Evolutionary conservation across 2,888 invertebrate species (phyloP).

Genomic region (Cephus pygmeus): DNA sequence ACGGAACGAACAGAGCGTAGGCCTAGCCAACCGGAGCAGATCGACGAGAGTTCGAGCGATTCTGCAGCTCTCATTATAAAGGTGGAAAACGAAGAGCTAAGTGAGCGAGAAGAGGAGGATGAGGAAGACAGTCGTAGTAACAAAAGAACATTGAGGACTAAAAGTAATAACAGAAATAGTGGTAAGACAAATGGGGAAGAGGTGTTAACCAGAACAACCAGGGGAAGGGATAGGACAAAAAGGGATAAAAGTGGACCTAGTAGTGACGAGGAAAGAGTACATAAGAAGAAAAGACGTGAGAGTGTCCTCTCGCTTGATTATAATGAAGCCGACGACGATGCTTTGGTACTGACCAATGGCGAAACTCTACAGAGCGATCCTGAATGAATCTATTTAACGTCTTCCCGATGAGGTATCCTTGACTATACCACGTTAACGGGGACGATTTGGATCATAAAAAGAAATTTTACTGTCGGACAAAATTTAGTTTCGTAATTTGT

Average conservation of each 20-base stretch:
- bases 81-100: slow-evolving; percentile 63
- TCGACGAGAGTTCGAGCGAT: slow-evolving; percentile 64
- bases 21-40: slow-evolving; percentile 50
- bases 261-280: slow-evolving; percentile 68
- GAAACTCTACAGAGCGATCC: slow-evolving; percentile 67
- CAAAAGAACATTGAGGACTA: slow-evolving; percentile 53
- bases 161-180: slow-evolving; percentile 53
- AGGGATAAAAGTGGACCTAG: slow-evolving; percentile 68
- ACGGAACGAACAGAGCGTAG: slow-evolving; percentile 38
- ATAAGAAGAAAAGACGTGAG: slow-evolving; percentile 78
- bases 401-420: background rate
- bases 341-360: slow-evolving; percentile 78
- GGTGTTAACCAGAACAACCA: slow-evolving; percentile 53
- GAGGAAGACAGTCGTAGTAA: slow-evolving; percentile 41
- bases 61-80: slow-evolving; percentile 65
- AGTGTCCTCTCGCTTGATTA: slow-evolving; percentile 80
- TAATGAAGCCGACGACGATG: slow-evolving; percentile 77
- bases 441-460: background rate
- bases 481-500: background rate
- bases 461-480: background rate
- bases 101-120: slow-evolving; percentile 60
- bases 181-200: slow-evolving; percentile 60
- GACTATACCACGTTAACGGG: background rate
- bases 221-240: slow-evolving; percentile 62
- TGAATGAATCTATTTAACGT: slow-evolving; percentile 39